Evolutionary conservation across 1,140 invertebrate genomes (phyloP), one percentile per base, ranked within the genome.

Genomic region (Ridgeia piscesae): DNA sequence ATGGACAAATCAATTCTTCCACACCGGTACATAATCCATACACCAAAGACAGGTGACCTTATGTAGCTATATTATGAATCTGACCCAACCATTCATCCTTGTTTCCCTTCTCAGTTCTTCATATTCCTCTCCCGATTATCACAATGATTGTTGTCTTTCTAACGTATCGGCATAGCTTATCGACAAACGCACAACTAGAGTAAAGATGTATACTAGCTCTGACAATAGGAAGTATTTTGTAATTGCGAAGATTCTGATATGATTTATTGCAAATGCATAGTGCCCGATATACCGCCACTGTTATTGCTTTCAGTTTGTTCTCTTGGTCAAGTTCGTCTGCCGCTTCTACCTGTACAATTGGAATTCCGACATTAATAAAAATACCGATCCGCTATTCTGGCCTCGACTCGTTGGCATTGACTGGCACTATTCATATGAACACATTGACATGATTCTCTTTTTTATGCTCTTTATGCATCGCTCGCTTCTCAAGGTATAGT

Each of bases 241-340:
- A 42, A 6, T 42, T 6, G 11, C 4, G 11, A 11, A 42, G 4
- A 31, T 31, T 77, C 6, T 77, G 14, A 21, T 31, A 77, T 77
- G 58, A 35, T 58, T 48, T 34, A 48, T n/a, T 92, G 31, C 34
- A 58, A 58, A 48, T 91, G 91, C 33, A 48, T 31, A 50, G 11
- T 21, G 48, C 58, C 91, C 6, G 33, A 34, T 17, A 31, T 35
- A 21, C 33, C 42, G 88, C 33, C 21, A 4, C n/a, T 91, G 34
- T 35, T 35, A 35, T 0, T 91, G 58, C 91, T 96, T 96, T 33
- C 95, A 98, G 98, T 97, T 98, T 0, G 97, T 99, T 92, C 98
- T 99, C 6, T 97, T 99, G 6, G 97, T 99, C 93, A 99, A 99
- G 96, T 99, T 99, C 95, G 97, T 99, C 94, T 99, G 99, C 96